Base-by-base conservation (phyloP, 2,113 vertebrate species). In the Nematolebias whitei region DNA sequence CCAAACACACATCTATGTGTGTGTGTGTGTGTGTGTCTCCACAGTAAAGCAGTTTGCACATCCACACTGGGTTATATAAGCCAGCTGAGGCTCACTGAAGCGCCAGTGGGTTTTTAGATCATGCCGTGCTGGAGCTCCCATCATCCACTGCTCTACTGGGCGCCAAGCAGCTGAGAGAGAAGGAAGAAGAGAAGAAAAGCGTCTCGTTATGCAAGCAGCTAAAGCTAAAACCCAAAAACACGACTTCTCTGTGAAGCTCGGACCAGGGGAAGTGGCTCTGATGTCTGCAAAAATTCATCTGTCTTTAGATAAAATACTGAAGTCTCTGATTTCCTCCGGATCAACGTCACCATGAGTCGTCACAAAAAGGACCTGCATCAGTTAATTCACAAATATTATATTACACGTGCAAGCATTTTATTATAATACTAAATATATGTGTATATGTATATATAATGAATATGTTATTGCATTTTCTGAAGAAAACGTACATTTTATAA, bases 101-200 rank as follows among this genome's bases (percentile, higher is more conserved):
- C 78, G 86, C 88, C 89, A 75, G 72, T 90, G 87, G 84, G 82
- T 91, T 90, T 90, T 88, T 83, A 89, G 83, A 89, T 87, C 87
- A 83, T 77, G 87, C 75, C 73, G 71, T 76, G 89, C 87, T 74
- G 76, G 83, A 89, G 82, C 87, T 90, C 82, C 89, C 89, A 88
- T 90, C 87, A 88, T 87, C 77, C 85, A 74, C 80, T 80, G 78
- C 85, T 87, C 83, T 73, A 68, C 79, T 62, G 78, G 83, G 85
- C 68, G 69, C 78, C 72, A 57, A 87, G 84, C 85, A 88, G 85
- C 84, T 67, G 78, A 87, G 79, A 81, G 78, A 78, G 68, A 78
- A 80, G 80, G 73, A 71, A 74, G 63, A 65, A 18, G 55, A 55
- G 76, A 83, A 76, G 77, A 82, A 86, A 47, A 69, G 80, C 58